A percentile compares a stretch with the other conserved stretches of the same genome.
phyloP scores from a whole-genome alignment of 2,888 invertebrate genomes.

The Agapostemon virescens region DNA sequence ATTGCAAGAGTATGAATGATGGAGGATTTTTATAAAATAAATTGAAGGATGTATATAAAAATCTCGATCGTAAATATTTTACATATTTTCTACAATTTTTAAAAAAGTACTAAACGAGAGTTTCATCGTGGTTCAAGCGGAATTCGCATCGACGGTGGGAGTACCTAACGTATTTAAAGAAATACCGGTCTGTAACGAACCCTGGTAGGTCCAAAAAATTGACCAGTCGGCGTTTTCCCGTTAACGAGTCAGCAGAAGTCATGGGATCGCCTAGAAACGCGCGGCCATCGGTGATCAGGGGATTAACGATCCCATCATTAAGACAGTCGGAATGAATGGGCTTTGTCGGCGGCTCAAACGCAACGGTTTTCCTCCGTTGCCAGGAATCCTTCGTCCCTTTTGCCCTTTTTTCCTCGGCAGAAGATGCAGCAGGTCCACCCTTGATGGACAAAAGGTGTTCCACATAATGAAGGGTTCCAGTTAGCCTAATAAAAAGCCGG shows the following conservation, averaged over 20 bases:
- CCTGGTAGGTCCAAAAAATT: not conserved
- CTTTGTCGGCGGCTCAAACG: constrained; percentile 50
- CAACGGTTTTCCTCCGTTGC: constrained; percentile 52
- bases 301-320: constrained; percentile 64
- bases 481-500: constrained; percentile 71
- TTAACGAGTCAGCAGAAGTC: constrained; percentile 41
- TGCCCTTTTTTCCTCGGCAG: constrained; percentile 42
- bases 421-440: constrained; percentile 53
- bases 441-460: constrained; percentile 71
- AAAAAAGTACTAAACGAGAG: not conserved
- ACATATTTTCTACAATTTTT: not conserved
- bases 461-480: constrained; percentile 72
- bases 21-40: too few relatives aligned
- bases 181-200: not conserved
- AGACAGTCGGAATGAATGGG: constrained; percentile 63
- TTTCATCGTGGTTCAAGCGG: not conserved
- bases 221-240: constrained; percentile 20
- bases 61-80: too few relatives aligned
- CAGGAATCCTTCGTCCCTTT: constrained; percentile 51
- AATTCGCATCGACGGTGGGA: not conserved
- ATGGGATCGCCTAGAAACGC: constrained; percentile 44
- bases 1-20: too few relatives aligned
- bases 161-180: not conserved
- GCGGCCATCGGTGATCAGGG: constrained; percentile 44
- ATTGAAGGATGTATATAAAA: too few relatives aligned